A percentile compares a stretch with the other conserved stretches of the same genome.
Evolutionary conservation across 2,888 invertebrate genomes (phyloP).

Genomic region (Bellardia bayeri): DNA sequence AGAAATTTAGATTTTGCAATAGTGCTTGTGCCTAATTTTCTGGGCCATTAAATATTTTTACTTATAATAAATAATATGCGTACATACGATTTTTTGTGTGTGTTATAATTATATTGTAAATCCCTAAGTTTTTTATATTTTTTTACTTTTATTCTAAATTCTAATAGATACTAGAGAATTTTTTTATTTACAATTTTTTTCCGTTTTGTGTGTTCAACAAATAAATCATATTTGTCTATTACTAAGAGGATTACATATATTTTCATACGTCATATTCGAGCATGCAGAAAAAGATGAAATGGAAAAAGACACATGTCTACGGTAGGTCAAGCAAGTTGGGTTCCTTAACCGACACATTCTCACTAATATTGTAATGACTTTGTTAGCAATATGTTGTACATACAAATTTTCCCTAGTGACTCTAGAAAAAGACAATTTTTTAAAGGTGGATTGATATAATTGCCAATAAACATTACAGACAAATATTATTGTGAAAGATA

Average conservation of each 20-base stretch:
- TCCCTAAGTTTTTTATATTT: not conserved
- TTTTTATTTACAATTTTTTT: conserved; percentile 36
- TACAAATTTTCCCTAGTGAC: not conserved
- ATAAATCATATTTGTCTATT: conserved; percentile 41
- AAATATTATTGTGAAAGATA: too few species aligned
- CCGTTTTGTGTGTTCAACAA: conserved; percentile 34
- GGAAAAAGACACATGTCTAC: conserved; percentile 30
- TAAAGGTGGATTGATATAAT: too few species aligned
- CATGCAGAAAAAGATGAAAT: conserved; percentile 26
- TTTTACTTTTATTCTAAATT: not conserved
- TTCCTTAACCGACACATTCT: not conserved
- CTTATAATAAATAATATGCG: not conserved
- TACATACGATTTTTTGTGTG: not conserved
- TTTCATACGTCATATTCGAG: conserved; percentile 47
- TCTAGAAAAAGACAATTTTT: not conserved
- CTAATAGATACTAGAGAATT: conserved; percentile 1
- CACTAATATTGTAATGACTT: not conserved
- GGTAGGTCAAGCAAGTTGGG: conserved; percentile 30
- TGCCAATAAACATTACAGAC: too few species aligned
- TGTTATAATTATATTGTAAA: conserved; percentile 12
- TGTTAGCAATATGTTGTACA: not conserved
- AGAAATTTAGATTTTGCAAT: not conserved
- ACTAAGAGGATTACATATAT: conserved; percentile 65
- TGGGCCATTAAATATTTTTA: not conserved
- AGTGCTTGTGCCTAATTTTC: not conserved